These are phyloP conservation scores for Pristionchus japonicus DNA, from an alignment of 2,888 invertebrate genomes.

Conservation along the genomic window DNA sequence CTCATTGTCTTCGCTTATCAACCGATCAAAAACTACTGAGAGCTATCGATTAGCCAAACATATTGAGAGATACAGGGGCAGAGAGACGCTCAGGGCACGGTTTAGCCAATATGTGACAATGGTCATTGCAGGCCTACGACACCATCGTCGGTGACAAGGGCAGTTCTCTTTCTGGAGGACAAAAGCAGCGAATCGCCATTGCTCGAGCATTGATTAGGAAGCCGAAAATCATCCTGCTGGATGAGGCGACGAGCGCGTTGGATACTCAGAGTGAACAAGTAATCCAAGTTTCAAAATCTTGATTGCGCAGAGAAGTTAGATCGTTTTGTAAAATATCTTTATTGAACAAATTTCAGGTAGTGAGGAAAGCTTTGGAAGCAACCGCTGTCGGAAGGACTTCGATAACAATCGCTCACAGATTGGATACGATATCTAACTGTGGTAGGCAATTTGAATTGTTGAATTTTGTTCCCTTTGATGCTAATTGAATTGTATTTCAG, in stretches of 20 bases:
- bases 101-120: no score
- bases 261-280: constrained; percentile 35
- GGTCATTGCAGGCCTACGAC: constrained; percentile 19
- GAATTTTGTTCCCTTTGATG: background rate
- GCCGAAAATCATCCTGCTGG: constrained; percentile 35
- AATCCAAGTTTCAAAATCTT: no score
- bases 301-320: no score
- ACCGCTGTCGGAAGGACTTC: constrained; percentile 10
- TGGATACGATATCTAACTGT: constrained; percentile 25
- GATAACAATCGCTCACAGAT: constrained; percentile 19
- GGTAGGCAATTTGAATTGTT: background rate
- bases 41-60: no score
- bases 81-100: no score
- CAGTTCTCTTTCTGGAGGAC: constrained; percentile 29
- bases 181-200: constrained; percentile 41
- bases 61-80: no score
- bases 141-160: constrained; percentile 33
- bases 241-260: constrained; percentile 41
- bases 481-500: background rate
- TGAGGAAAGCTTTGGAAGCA: constrained; percentile 11
- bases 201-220: constrained; percentile 35
- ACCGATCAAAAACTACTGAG: no score
- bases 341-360: background rate
- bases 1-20: background rate
- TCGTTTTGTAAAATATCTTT: no score